phyloP scores from a whole-genome alignment of 2,113 vertebrate genomes.

The Pluvialis apricaria region DNA sequence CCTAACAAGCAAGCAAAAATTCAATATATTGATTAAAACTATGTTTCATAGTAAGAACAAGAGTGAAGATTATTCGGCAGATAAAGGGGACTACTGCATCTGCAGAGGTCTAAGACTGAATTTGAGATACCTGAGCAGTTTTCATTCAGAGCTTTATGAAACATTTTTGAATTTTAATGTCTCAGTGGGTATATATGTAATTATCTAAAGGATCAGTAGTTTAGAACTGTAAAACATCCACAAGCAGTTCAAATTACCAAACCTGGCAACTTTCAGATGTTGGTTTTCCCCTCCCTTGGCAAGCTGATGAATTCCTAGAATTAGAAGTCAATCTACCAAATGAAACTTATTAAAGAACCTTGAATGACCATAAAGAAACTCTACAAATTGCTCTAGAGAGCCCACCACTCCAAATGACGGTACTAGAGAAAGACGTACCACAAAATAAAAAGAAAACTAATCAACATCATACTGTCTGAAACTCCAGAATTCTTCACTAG shows the following conservation, averaged over 20 bases:
- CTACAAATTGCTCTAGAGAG: neutral
- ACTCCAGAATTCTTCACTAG: neutral
- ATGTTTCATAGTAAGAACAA: neutral
- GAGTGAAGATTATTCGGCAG: neutral
- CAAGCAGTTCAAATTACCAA: neutral
- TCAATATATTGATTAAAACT: neutral
- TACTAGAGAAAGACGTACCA: neutral
- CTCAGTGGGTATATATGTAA: neutral
- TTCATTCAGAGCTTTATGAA: rapidly evolving
- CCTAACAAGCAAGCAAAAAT: slow-evolving; percentile 70
- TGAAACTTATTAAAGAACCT: neutral
- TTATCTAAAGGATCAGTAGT: neutral
- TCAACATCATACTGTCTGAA: neutral
- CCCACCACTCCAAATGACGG: neutral
- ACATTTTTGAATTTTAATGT: neutral
- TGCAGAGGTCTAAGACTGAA: neutral
- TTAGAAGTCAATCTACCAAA: neutral
- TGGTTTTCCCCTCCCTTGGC: neutral
- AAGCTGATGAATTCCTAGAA: neutral
- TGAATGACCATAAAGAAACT: neutral
- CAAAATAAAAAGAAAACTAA: neutral
- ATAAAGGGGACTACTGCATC: neutral
- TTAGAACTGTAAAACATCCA: neutral
- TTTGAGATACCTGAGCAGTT: neutral
- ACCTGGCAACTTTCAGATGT: neutral